Percentiles rank a stretch among this genome's conserved stretches.
phyloP scores from a whole-genome alignment of 2,888 invertebrate species.

The Zeuzera pyrina region DNA sequence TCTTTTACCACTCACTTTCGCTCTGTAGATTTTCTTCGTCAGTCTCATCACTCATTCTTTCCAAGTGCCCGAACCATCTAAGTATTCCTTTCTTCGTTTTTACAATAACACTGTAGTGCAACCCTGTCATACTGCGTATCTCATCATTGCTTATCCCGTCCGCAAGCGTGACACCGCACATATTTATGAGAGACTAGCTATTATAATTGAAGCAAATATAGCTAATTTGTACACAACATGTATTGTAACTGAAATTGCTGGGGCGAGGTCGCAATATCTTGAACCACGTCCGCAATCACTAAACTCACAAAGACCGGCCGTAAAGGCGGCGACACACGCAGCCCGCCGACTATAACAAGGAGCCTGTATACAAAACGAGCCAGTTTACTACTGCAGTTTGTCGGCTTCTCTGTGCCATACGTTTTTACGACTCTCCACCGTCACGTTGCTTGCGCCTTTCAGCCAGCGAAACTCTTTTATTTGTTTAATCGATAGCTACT shows the following conservation, averaged over 20 bases:
- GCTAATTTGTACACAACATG: too few species aligned
- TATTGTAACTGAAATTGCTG: not conserved
- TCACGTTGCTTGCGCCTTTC: slow-evolving; percentile 66
- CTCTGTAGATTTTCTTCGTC: too few species aligned
- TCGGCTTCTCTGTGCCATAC: slow-evolving; percentile 69
- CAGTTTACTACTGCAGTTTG: slow-evolving; percentile 65
- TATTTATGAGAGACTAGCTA: too few species aligned
- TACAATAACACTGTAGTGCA: too few species aligned
- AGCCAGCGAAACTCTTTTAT: slow-evolving; percentile 67
- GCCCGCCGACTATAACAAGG: slow-evolving; percentile 60
- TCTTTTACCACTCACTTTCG: too few species aligned
- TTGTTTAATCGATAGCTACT: slow-evolving; percentile 70
- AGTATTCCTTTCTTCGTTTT: too few species aligned
- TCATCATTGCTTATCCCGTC: too few species aligned
- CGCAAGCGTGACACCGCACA: too few species aligned
- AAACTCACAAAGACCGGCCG: slow-evolving; percentile 57
- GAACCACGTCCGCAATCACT: slow-evolving; percentile 47
- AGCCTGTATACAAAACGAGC: slow-evolving; percentile 64
- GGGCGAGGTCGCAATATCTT: slow-evolving; percentile 34
- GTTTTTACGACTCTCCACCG: slow-evolving; percentile 64
- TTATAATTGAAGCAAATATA: too few species aligned
- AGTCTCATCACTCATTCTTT: too few species aligned
- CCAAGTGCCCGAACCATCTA: too few species aligned
- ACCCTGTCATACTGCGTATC: too few species aligned
- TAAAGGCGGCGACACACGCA: slow-evolving; percentile 68